phyloP scores from a whole-genome alignment of 2,113 vertebrate species.

The Syngnathus typhle region DNA sequence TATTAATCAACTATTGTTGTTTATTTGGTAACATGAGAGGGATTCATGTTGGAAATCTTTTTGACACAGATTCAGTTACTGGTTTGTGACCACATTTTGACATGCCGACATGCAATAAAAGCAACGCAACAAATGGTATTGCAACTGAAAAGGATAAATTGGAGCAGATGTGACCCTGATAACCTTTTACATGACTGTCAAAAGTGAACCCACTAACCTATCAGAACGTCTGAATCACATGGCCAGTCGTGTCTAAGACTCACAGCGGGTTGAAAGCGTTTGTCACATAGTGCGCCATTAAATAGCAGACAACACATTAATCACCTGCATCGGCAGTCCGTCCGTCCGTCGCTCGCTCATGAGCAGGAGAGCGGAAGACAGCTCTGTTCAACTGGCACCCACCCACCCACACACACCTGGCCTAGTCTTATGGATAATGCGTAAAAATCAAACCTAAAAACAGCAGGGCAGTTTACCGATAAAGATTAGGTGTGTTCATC shows the following conservation, averaged over 20 bases:
- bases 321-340: background rate
- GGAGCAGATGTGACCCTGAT: background rate
- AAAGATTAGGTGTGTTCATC: background rate
- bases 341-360: background rate
- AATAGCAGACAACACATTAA: slow-evolving; percentile 1
- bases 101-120: background rate
- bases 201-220: slow-evolving; percentile 2
- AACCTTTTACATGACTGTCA: background rate
- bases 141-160: background rate
- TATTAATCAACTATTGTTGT: too few species aligned
- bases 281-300: background rate
- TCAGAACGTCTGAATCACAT: background rate
- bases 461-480: background rate
- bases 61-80: too few species aligned
- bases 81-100: too few species aligned
- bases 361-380: slow-evolving; percentile 1
- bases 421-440: background rate
- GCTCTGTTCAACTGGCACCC: background rate
- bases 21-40: too few species aligned
- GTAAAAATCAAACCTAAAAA: slow-evolving; percentile 2
- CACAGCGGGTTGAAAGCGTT: background rate
- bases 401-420: background rate
- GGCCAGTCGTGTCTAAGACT: background rate
- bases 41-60: too few species aligned
- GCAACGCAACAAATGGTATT: background rate